These are phyloP conservation scores for Dolichoris vasculosae DNA, from an alignment of 1,140 invertebrate species.

Conservation along the genomic window DNA sequence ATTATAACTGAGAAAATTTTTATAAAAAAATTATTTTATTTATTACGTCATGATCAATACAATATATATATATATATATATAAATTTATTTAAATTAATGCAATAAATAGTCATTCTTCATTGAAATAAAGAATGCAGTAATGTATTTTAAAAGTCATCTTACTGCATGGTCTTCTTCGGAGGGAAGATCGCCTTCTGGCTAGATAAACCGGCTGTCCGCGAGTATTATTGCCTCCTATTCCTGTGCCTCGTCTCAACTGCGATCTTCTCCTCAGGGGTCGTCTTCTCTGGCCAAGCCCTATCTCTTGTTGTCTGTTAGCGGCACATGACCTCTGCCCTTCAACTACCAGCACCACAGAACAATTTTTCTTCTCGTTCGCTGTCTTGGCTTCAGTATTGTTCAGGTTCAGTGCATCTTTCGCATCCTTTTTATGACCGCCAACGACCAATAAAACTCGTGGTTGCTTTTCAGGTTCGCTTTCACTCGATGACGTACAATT, in stretches of 20 bases:
- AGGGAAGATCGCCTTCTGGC: slow-evolving; percentile 70
- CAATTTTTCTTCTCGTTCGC: slow-evolving; percentile 46
- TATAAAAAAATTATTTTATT: not conserved
- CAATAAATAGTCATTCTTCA: not conserved
- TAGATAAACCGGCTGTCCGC: slow-evolving; percentile 70
- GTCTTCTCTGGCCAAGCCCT: slow-evolving; percentile 58
- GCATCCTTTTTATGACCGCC: slow-evolving; percentile 24
- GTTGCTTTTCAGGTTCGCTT: slow-evolving; percentile 58
- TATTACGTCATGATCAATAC: not conserved
- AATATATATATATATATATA: not conserved
- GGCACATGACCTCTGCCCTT: slow-evolving; percentile 49
- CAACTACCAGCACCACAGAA: slow-evolving; percentile 56
- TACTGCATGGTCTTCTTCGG: slow-evolving; percentile 69
- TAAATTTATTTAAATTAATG: slow-evolving; percentile 19
- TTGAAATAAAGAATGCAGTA: not conserved
- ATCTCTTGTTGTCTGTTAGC: slow-evolving; percentile 3
- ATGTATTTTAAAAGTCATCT: slow-evolving; percentile 52
- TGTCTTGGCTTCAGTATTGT: slow-evolving; percentile 22
- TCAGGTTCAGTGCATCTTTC: slow-evolving; percentile 53
- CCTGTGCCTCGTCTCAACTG: slow-evolving; percentile 61
- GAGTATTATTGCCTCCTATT: slow-evolving; percentile 46
- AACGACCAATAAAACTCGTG: slow-evolving; percentile 25
- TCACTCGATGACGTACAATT: slow-evolving; percentile 64
- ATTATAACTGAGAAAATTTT: not conserved
- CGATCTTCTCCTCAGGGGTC: slow-evolving; percentile 68